A percentile compares a stretch with the other conserved stretches of the same genome.
These are phyloP conservation scores for Sarcophaga peregrina DNA, from an alignment of 1,140 invertebrate genomes.

Conservation along the genomic window DNA sequence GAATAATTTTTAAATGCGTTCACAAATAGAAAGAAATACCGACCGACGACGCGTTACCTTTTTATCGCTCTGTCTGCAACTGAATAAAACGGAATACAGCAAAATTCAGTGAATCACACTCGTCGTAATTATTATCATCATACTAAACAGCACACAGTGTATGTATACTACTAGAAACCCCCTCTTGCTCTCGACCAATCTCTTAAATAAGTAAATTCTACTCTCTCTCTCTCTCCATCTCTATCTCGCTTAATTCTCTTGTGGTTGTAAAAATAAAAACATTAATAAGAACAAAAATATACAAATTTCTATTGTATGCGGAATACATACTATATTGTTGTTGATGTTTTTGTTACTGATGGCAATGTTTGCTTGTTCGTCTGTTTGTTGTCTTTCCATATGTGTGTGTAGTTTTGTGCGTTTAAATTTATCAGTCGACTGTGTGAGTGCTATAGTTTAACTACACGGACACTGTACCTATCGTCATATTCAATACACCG, in stretches of 20 bases:
- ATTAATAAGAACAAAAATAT: background rate
- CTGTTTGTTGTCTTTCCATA: background rate
- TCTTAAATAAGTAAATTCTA: background rate
- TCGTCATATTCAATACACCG: constrained; percentile 21
- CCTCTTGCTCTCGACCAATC: background rate
- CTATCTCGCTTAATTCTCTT: constrained; percentile 2
- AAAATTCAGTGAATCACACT: constrained; percentile 30
- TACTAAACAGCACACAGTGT: background rate
- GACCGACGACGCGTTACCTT: constrained; percentile 12
- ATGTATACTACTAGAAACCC: constrained; percentile 30
- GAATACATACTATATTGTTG: background rate
- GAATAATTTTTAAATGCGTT: background rate
- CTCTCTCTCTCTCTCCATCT: background rate
- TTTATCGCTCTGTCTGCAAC: constrained; percentile 34
- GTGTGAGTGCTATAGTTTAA: constrained; percentile 23
- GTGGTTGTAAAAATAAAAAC: background rate
- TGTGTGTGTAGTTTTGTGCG: no score
- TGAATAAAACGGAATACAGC: constrained; percentile 42
- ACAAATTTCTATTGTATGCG: background rate
- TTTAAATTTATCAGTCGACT: background rate
- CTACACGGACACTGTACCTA: constrained; percentile 35
- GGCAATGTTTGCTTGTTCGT: background rate
- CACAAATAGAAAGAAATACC: background rate
- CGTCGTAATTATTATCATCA: background rate
- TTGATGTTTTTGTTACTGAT: background rate